Evolutionary conservation across 2,797 vertebrate genomes (phyloP).

Genomic region (Tympanoctomys barrerae): DNA sequence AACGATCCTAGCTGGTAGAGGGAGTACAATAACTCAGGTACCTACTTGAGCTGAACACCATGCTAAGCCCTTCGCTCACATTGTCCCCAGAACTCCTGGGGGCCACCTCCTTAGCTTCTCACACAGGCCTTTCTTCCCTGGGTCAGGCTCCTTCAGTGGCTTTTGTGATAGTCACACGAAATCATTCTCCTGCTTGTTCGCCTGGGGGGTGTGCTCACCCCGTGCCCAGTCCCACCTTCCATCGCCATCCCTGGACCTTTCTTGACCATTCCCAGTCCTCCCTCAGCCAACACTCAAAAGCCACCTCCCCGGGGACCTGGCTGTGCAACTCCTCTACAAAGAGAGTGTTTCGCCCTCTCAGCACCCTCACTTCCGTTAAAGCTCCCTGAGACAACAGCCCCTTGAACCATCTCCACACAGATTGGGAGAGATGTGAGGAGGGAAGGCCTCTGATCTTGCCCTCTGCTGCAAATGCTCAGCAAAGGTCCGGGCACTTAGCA

Average conservation of each 20-base stretch:
- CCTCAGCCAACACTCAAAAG: neutral
- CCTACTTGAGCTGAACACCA: neutral
- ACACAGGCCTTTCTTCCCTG: too few relatives aligned
- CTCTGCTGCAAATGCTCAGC: neutral
- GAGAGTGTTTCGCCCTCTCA: neutral
- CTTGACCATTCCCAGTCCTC: neutral
- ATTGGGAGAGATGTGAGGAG: fast-evolving
- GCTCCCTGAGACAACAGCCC: neutral
- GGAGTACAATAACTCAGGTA: neutral
- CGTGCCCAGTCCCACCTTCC: fast-evolving
- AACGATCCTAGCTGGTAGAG: conserved; percentile 7
- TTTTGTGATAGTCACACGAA: neutral
- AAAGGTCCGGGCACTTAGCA: neutral
- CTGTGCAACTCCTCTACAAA: neutral
- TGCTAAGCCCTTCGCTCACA: neutral
- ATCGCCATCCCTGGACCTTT: neutral
- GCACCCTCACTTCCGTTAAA: neutral
- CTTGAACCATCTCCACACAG: too few relatives aligned
- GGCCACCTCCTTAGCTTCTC: neutral
- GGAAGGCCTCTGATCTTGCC: neutral
- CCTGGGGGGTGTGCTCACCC: neutral
- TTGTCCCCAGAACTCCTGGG: neutral
- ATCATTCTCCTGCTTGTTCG: neutral
- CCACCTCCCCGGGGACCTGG: neutral
- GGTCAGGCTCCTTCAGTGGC: neutral